Percentiles rank a stretch among this genome's conserved stretches.
Conservation (phyloP, 2,113 vertebrate genomes). For the Sciurus niger region DNA sequence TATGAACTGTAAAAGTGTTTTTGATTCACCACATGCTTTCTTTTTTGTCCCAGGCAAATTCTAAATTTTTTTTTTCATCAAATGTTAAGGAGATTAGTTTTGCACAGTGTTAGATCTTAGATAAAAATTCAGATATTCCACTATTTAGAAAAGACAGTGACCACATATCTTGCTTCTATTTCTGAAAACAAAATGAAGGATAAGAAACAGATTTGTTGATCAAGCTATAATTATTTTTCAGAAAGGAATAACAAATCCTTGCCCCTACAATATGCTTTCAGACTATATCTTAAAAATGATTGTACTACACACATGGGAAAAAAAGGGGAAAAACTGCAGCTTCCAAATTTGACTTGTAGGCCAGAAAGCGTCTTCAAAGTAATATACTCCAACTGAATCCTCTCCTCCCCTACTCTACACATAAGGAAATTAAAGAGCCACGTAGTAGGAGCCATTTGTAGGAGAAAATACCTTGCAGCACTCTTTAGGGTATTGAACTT, state of each 20-base stretch:
- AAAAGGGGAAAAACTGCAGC: background rate
- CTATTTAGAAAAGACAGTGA: constrained; percentile 25
- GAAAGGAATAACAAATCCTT: constrained; percentile 37
- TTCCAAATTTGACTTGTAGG: constrained; percentile 41
- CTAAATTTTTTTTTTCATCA: background rate
- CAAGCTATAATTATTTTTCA: background rate
- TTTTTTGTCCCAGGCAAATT: constrained; percentile 6
- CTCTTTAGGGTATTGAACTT: background rate
- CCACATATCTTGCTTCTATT: constrained; percentile 26
- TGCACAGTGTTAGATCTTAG: background rate
- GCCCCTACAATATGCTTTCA: background rate
- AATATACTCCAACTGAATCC: background rate
- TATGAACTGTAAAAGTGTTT: background rate
- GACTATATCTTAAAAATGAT: constrained; percentile 49
- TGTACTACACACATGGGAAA: background rate
- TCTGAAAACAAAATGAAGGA: constrained; percentile 28
- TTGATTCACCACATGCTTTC: background rate
- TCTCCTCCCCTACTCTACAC: background rate
- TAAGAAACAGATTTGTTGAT: background rate
- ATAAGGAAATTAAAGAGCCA: constrained; percentile 50
- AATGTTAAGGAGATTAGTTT: background rate
- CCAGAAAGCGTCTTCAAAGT: constrained; percentile 29
- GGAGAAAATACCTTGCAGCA: background rate
- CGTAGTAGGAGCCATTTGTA: background rate
- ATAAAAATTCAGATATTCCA: constrained; percentile 2